Percentiles rank a stretch among this genome's conserved stretches.
These are phyloP conservation scores for Hyperoplus lanceolatus DNA, from an alignment of 2,797 vertebrate species.

Conservation along the genomic window DNA sequence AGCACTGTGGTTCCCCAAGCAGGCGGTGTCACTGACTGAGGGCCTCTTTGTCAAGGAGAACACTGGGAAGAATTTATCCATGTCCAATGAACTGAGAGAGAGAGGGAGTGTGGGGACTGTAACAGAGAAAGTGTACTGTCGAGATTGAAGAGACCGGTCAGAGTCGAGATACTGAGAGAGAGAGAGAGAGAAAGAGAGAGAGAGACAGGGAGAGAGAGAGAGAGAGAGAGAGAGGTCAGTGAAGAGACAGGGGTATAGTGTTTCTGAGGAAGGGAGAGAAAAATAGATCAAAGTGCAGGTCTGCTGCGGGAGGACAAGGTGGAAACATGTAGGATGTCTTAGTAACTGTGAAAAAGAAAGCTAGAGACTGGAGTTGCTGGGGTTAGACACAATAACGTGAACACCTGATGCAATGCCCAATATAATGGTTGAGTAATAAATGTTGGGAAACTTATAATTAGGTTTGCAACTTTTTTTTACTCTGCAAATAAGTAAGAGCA, in stretches of 20 bases:
- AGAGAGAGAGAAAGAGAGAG: conserved; percentile 63
- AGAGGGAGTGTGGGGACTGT: not conserved
- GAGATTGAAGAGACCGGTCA: conserved; percentile 64
- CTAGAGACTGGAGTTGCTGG: not conserved
- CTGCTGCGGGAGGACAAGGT: conserved; percentile 45
- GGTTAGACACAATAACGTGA: conserved; percentile 14
- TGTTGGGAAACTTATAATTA: too few species aligned
- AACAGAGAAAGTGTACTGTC: conserved; percentile 50
- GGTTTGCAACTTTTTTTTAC: not conserved
- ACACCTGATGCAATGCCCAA: conserved; percentile 7
- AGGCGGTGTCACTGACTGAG: conserved; percentile 71
- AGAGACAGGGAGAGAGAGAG: conserved; percentile 45
- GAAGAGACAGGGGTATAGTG: conserved; percentile 53
- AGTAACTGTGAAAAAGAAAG: conserved; percentile 17
- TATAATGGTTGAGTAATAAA: not conserved
- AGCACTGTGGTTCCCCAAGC: conserved; percentile 70
- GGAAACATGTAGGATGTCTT: conserved; percentile 31
- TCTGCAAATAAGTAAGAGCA: not conserved
- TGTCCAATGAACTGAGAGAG: conserved; percentile 59
- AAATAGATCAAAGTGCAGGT: conserved; percentile 53
- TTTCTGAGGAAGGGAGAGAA: conserved; percentile 52
- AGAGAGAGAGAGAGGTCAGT: not conserved
- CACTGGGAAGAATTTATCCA: conserved; percentile 71
- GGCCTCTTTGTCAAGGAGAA: conserved; percentile 78
- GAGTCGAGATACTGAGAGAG: conserved; percentile 56